Percentiles rank a stretch among this genome's conserved stretches.
Evolutionary conservation across 2,113 vertebrate genomes (phyloP).

Genomic region (Rallus limicola): DNA sequence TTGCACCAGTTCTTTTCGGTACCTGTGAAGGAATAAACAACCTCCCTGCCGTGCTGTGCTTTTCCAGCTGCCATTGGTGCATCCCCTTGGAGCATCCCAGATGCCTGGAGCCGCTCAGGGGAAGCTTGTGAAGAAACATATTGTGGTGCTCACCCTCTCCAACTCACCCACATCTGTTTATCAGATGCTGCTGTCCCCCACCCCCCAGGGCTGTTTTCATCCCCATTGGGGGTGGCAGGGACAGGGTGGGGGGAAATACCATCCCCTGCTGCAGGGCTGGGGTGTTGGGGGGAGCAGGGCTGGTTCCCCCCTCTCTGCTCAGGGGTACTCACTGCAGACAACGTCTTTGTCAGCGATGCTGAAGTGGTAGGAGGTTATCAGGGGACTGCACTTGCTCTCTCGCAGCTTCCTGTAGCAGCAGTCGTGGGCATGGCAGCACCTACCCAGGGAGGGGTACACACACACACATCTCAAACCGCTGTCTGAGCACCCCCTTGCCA

Average conservation of each 20-base stretch:
- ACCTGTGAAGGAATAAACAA: not conserved
- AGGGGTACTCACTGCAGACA: conserved; percentile 31
- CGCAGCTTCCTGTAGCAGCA: conserved; percentile 64
- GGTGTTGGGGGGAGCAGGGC: fast-evolving
- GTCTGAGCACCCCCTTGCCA: not conserved
- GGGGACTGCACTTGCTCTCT: conserved; percentile 30
- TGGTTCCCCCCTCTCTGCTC: not conserved
- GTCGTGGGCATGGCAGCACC: conserved; percentile 66
- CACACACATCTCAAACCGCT: fast-evolving
- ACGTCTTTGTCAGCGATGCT: fast-evolving
- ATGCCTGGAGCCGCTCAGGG: not conserved
- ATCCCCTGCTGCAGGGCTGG: not conserved
- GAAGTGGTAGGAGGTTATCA: conserved; percentile 50
- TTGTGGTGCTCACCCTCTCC: fast-evolving
- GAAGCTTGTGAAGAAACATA: fast-evolving
- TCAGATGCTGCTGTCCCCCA: no score
- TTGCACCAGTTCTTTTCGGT: conserved; percentile 39
- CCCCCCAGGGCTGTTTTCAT: not conserved
- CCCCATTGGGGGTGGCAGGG: not conserved
- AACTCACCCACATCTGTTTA: fast-evolving
- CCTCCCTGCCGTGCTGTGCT: not conserved
- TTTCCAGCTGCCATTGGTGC: fast-evolving
- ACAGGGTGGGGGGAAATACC: not conserved
- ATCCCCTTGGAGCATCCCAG: not conserved
- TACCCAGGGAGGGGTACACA: not conserved